Percentiles rank a stretch among this genome's conserved stretches.
phyloP scores from a whole-genome alignment of 2,888 invertebrate genomes.

The Chorisops tibialis region DNA sequence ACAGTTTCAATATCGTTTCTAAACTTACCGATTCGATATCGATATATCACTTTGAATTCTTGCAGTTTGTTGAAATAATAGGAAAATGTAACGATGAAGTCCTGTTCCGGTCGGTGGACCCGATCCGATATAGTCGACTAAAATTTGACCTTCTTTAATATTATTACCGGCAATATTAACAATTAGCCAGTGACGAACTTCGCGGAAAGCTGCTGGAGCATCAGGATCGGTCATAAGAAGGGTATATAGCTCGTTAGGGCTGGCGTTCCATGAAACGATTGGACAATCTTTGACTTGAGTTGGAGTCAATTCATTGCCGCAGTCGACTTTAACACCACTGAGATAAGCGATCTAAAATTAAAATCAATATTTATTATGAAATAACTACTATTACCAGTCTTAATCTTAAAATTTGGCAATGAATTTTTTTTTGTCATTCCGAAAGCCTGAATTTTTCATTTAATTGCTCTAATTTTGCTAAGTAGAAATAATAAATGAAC shows the following conservation, averaged over 20 bases:
- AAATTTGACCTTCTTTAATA: conserved; percentile 66
- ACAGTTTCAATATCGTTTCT: too few relatives aligned
- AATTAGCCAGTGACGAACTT: conserved; percentile 91
- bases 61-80: conserved; percentile 69
- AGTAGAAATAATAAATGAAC: too few relatives aligned
- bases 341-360: conserved; percentile 9
- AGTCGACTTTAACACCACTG: conserved; percentile 15
- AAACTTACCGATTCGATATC: conserved; percentile 5
- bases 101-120: conserved; percentile 77
- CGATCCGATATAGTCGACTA: conserved; percentile 77
- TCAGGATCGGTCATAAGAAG: conserved; percentile 71
- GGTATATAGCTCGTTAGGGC: conserved; percentile 40
- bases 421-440: too few relatives aligned
- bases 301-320: conserved; percentile 58
- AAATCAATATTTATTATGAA: too few relatives aligned
- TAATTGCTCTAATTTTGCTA: too few relatives aligned
- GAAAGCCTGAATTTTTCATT: too few relatives aligned
- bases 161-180: conserved; percentile 77
- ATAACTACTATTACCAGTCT: too few relatives aligned
- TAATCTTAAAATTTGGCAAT: too few relatives aligned
- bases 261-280: conserved; percentile 41
- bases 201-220: conserved; percentile 81
- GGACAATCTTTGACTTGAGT: conserved; percentile 55
- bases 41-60: conserved; percentile 47
- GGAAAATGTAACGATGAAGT: conserved; percentile 74